phyloP scores from a whole-genome alignment of 2,113 vertebrate species.

The Phylloscopus trochiloides region DNA sequence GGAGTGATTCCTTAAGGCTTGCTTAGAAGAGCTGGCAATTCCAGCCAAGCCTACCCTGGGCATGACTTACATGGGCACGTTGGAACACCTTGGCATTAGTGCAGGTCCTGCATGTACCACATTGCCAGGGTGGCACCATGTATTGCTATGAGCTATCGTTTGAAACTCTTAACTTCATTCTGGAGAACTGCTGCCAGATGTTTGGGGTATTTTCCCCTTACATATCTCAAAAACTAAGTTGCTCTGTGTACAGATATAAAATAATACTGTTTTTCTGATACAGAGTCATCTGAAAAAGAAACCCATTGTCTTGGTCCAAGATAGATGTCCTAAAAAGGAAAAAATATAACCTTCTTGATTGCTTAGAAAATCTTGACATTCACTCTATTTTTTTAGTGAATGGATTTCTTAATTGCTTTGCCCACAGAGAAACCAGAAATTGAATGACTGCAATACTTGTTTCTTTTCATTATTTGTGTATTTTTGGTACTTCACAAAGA shows the following conservation, averaged over 20 bases:
- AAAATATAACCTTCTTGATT: neutral
- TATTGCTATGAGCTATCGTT: neutral
- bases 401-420: neutral
- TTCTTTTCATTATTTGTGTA: neutral
- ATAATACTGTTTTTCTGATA: neutral
- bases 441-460: neutral
- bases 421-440: neutral
- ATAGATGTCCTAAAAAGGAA: neutral
- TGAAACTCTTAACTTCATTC: neutral
- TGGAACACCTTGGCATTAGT: neutral
- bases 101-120: neutral
- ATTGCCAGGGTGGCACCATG: neutral
- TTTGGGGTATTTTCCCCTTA: rapidly evolving
- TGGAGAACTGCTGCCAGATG: neutral
- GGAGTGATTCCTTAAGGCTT: neutral
- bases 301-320: neutral
- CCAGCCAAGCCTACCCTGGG: neutral
- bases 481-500: neutral
- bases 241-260: neutral
- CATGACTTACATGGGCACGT: rapidly evolving
- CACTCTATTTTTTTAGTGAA: neutral
- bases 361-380: neutral
- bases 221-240: neutral
- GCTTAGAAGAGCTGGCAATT: neutral
- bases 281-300: neutral